Base-by-base conservation (phyloP, 2,113 vertebrate genomes). In the Embiotoca jacksoni region DNA sequence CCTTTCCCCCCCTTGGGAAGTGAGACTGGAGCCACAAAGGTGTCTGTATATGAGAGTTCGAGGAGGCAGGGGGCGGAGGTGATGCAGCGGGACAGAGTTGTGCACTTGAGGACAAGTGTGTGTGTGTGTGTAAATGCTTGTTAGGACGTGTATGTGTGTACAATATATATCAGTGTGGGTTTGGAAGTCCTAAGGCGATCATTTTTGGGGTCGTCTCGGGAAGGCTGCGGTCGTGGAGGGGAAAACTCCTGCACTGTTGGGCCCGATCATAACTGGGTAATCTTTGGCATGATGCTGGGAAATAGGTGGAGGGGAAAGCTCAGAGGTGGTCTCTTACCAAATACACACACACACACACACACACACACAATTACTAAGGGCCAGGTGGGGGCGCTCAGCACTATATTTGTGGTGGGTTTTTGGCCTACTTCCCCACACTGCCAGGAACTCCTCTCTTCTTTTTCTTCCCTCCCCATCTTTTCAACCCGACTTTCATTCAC, bases 271-370 rank as follows among this genome's bases (percentile, higher is more conserved):
- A 89, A 87, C 83, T 78, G 79, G 89, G 87, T 89, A 90, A 89
- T 93, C 68, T 86, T 85, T 89, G 83, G 89, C 80, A 81, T 39
- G 79, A 87, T 91, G 83, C 83, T 92, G 91, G 92, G 88, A 93
- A 94, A 92, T 80, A 81, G 89, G 90, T 87, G 90, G 90, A 91
- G 81, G 88, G 81, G 79, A 84, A 85, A 78, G 66, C 92, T 93
- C 93, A 69, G 87, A 88, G 94, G 94, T 95, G 94, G 94, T 94
- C 94, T 82, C 58, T 73, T 15, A 23, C 81, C 77, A 68, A 75
- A 79, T 62, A 78, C 82, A 76, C 39, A 55, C 33, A 44, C 74
- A 72, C 50, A 69, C 68, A 56, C 46, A 47, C 55, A 57, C 56
- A 70, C 58, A 78, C 47, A 64, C 44, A 62, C 64, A 68, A 62